Percentiles rank a stretch among this genome's conserved stretches.
These are phyloP conservation scores for Callocephalon fimbriatum DNA, from an alignment of 2,113 vertebrate species.

Conservation along the genomic window DNA sequence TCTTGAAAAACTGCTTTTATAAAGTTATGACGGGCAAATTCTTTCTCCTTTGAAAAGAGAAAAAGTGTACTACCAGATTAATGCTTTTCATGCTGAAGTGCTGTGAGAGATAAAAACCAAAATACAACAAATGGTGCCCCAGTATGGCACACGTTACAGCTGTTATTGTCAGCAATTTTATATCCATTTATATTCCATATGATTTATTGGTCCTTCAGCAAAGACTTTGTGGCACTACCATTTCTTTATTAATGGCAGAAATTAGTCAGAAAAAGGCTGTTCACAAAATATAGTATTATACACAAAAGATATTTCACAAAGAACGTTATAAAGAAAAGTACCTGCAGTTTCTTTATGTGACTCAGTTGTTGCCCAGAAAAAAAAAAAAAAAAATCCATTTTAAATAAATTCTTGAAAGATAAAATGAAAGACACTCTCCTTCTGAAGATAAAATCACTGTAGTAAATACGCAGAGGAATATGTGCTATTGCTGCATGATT, in stretches of 20 bases:
- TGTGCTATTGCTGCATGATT: neutral
- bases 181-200: neutral
- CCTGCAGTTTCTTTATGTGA: neutral
- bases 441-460: neutral
- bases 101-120: neutral
- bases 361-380: neutral
- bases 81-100: neutral
- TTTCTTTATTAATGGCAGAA: neutral
- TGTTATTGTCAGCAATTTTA: neutral
- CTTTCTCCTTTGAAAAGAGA: neutral
- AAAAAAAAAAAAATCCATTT: neutral
- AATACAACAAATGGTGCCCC: neutral
- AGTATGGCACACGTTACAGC: neutral
- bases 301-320: slow-evolving; percentile 3
- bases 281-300: neutral
- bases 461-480: neutral
- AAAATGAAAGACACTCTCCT: neutral
- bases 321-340: neutral
- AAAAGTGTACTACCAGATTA: neutral
- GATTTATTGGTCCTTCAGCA: neutral
- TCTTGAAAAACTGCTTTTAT: neutral
- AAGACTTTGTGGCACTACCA: neutral
- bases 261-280: neutral
- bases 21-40: neutral
- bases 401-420: neutral